Percentiles rank a stretch among this genome's conserved stretches.
phyloP scores from a whole-genome alignment of 1,140 invertebrate species.

The Brachionus asplanchnoidis region DNA sequence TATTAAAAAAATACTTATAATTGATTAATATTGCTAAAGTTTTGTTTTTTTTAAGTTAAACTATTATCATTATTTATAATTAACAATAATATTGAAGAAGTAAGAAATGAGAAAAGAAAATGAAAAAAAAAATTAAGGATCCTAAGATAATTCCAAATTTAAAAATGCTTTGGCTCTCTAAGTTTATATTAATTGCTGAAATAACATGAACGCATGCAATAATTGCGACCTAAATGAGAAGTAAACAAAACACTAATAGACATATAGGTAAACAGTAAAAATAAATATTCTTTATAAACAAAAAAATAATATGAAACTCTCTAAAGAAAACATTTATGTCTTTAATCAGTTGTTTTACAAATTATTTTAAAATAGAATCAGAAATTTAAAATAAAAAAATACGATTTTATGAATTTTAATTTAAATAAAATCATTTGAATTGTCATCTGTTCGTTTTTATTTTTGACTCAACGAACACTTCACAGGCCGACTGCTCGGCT shows the following conservation, averaged over 20 bases:
- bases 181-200: background rate
- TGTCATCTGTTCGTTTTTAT: background rate
- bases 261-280: background rate
- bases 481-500: background rate
- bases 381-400: background rate
- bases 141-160: background rate
- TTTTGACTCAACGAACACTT: background rate
- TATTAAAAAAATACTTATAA: slow-evolving; percentile 38
- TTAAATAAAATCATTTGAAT: background rate
- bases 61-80: slow-evolving; percentile 37
- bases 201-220: background rate
- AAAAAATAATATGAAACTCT: background rate
- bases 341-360: background rate
- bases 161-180: background rate
- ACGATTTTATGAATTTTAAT: background rate
- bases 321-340: background rate
- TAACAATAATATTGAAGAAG: slow-evolving; percentile 15
- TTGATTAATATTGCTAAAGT: slow-evolving; percentile 13
- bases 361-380: background rate
- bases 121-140: slow-evolving; percentile 8
- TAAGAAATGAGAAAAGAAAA: slow-evolving; percentile 14
- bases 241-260: background rate
- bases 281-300: background rate
- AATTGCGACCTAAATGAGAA: background rate
- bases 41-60: slow-evolving; percentile 23